A percentile compares a stretch with the other conserved stretches of the same genome.
phyloP scores from a whole-genome alignment of 2,113 vertebrate species.

The Paraplagusia blochii region DNA sequence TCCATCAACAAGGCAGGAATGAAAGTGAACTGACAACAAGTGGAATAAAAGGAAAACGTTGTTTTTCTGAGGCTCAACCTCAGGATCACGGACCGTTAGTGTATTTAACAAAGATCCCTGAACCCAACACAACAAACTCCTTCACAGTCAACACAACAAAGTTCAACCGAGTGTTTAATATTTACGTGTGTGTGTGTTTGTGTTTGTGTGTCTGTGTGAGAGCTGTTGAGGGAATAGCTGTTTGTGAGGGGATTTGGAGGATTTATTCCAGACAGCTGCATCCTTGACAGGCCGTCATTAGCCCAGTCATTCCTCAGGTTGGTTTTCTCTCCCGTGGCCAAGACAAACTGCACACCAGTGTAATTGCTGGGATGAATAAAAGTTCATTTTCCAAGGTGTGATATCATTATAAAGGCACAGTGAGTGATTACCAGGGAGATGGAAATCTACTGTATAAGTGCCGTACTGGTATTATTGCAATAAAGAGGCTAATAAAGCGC shows the following conservation, averaged over 20 bases:
- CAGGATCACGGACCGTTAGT: too few species aligned
- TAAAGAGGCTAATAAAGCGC: conserved; percentile 68
- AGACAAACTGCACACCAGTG: conserved; percentile 77
- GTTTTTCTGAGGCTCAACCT: too few species aligned
- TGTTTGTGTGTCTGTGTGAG: conserved; percentile 18
- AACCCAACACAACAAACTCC: conserved; percentile 11
- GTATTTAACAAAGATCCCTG: too few species aligned
- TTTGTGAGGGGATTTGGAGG: conserved; percentile 71
- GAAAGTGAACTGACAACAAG: too few species aligned
- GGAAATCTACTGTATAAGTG: conserved; percentile 59
- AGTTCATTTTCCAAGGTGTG: conserved; percentile 74
- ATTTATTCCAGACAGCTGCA: conserved; percentile 84
- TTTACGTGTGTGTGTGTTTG: conserved; percentile 13
- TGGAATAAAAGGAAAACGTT: too few species aligned
- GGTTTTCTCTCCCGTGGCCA: conserved; percentile 73
- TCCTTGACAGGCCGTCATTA: conserved; percentile 82
- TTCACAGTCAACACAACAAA: conserved; percentile 40
- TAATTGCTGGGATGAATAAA: conserved; percentile 80
- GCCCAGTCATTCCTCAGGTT: conserved; percentile 76
- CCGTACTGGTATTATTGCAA: conserved; percentile 60
- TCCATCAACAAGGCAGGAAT: too few species aligned
- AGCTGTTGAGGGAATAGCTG: conserved; percentile 72
- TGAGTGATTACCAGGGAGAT: conserved; percentile 68
- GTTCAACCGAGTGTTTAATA: conserved; percentile 17
- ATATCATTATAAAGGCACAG: conserved; percentile 67